Evolutionary conservation across 2,888 invertebrate genomes (phyloP).

Genomic region (Coelogynopora nodosa): DNA sequence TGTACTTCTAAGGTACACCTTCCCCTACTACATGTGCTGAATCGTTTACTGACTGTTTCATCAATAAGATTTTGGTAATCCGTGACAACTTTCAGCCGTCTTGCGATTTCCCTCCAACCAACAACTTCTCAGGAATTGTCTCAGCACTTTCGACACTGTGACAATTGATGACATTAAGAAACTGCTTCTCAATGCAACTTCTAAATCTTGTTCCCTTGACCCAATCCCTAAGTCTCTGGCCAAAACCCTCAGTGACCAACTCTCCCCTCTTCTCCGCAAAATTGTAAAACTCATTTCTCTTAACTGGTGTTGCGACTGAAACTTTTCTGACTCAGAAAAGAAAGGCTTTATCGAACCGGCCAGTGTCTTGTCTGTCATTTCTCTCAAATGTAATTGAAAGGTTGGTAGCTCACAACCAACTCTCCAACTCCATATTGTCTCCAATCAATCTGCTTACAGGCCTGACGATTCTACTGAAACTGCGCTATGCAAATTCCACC

Average conservation of each 20-base stretch:
- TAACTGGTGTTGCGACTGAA: too few species aligned
- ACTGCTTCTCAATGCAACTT: neutral
- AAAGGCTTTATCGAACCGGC: too few species aligned
- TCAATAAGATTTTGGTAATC: neutral
- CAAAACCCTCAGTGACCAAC: neutral
- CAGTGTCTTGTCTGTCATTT: too few species aligned
- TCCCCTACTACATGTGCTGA: neutral
- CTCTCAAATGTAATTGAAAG: too few species aligned
- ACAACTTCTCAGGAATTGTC: too few species aligned
- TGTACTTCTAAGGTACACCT: neutral
- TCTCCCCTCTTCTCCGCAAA: neutral
- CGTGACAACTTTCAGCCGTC: neutral
- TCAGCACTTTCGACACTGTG: neutral
- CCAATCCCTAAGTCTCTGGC: neutral
- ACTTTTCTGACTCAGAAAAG: too few species aligned
- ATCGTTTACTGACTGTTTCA: neutral
- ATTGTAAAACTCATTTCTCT: neutral
- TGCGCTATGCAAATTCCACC: too few species aligned
- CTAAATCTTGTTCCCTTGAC: neutral
- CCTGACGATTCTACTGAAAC: too few species aligned
- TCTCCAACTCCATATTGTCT: too few species aligned
- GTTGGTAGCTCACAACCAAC: too few species aligned
- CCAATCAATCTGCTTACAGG: too few species aligned
- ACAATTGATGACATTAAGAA: neutral
- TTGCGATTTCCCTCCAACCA: too few species aligned